These are phyloP conservation scores for Hippocampus kuda DNA, from an alignment of 2,797 vertebrate species.

Conservation along the genomic window DNA sequence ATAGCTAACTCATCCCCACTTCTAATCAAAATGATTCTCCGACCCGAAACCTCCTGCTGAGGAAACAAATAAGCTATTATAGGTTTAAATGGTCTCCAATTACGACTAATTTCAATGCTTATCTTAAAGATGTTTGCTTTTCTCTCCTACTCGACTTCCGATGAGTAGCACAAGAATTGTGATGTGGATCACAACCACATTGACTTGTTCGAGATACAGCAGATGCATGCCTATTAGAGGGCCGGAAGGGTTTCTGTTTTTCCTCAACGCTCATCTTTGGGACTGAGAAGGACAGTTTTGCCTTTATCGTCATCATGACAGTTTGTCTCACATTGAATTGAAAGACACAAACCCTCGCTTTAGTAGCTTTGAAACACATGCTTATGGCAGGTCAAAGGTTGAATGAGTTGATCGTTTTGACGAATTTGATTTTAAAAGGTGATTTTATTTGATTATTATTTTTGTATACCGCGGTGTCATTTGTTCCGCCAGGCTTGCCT, in stretches of 20 bases:
- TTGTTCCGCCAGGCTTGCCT: slow-evolving; percentile 19
- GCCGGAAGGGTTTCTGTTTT: slow-evolving; percentile 14
- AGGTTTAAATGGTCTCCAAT: slow-evolving; percentile 67
- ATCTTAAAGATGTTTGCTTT: slow-evolving; percentile 62
- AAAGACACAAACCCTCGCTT: no score
- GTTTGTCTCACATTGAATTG: slow-evolving; percentile 29
- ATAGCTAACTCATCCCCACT: slow-evolving; percentile 58
- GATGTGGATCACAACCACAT: slow-evolving; percentile 37
- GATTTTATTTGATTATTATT: neutral
- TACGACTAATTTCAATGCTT: slow-evolving; percentile 58
- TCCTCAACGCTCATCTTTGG: slow-evolving; percentile 38
- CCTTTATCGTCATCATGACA: slow-evolving; percentile 55
- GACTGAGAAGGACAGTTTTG: slow-evolving; percentile 33
- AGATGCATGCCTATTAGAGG: slow-evolving; percentile 35
- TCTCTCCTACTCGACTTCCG: slow-evolving; percentile 45
- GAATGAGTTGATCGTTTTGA: neutral
- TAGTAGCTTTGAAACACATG: no score
- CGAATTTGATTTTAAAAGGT: neutral
- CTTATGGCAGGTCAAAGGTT: no score
- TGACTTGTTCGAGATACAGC: slow-evolving; percentile 34
- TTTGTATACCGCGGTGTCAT: neutral
- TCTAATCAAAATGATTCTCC: slow-evolving; percentile 64
- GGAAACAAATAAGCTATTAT: slow-evolving; percentile 65
- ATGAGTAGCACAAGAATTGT: slow-evolving; percentile 40
- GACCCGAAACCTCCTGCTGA: slow-evolving; percentile 53